A percentile compares a stretch with the other conserved stretches of the same genome.
phyloP scores from a whole-genome alignment of 2,797 vertebrate genomes.

The Alouatta caraya region DNA sequence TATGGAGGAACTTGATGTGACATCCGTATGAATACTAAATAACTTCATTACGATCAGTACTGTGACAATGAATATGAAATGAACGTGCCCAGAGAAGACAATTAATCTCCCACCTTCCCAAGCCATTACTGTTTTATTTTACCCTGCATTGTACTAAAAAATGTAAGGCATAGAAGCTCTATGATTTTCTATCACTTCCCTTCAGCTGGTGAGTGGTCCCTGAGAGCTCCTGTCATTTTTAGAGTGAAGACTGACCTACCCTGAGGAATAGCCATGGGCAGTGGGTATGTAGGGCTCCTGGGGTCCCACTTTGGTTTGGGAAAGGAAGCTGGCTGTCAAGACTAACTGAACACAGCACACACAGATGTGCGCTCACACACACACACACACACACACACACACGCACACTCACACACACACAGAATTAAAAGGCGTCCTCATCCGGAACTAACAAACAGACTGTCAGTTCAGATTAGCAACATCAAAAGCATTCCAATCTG shows the following conservation, averaged over 20 bases:
- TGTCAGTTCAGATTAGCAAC: conserved; percentile 70
- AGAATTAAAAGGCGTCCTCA: conserved; percentile 11
- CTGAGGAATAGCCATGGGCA: background rate
- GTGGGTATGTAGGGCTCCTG: background rate
- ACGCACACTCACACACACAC: background rate
- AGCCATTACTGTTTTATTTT: conserved; percentile 61
- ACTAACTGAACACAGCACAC: background rate
- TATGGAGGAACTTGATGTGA: conserved; percentile 53
- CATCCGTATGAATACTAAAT: conserved; percentile 69
- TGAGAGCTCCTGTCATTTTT: background rate
- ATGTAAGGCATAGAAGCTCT: conserved; percentile 4
- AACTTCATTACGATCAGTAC: conserved; percentile 64
- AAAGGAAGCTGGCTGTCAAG: background rate
- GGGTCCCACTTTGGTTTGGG: background rate
- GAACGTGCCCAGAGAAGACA: conserved; percentile 65
- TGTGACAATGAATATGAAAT: conserved; percentile 65
- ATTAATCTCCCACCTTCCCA: conserved; percentile 70
- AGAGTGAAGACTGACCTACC: background rate
- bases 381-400: background rate
- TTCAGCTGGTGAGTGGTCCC: background rate
- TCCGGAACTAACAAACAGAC: conserved; percentile 59
- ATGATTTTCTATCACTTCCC: conserved; percentile 9
- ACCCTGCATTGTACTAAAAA: conserved; percentile 3
- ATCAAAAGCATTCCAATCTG: conserved; percentile 58
- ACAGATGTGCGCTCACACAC: background rate